Evolutionary conservation across 1,140 invertebrate genomes (phyloP), one percentile per base, ranked within the genome.

Genomic region (Spodoptera litura): DNA sequence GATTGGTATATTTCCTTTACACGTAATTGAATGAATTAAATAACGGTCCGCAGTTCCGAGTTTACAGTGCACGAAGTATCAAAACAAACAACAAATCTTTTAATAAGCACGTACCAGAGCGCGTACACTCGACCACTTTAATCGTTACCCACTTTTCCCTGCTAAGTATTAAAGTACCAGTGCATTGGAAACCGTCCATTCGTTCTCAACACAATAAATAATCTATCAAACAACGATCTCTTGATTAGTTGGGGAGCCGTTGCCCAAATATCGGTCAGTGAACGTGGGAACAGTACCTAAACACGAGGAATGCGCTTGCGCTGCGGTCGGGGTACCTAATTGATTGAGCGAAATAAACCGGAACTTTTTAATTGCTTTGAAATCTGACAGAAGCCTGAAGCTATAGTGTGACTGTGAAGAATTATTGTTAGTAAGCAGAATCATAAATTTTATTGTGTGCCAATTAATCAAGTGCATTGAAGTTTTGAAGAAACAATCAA

Each of bases 151-250:
- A 64, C 51, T 49, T 66, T 77, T 59, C 58, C 31, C 31, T 10
- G 38, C 11, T 15, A 53, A 64, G 51, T 64, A 51, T 25, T 11
- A 13, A 68, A 77, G 68, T 56, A 68, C 64, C 20, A 6, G 73
- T 49, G 61, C 73, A 89, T 88, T 88, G 83, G 86, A 82, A 78
- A 79, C 70, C 81, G 75, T 79, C 83, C 77, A 83, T 77, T 81
- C 80, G 82, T 76, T 78, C 78, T 73, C 71, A 72, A 61, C 83
- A 85, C 85, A 85, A 86, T 87, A 84, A 85, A 87, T 85, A 83
- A 91, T 90, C 89, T 84, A 90, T 89, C 88, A 90, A 80, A 82
- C 81, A 82, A 85, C 83, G 83, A 85, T 88, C 86, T 88, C 85
- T 90, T 89, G 85, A 88, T 88, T 87, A 82, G 68, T 78, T 78